Conservation (phyloP, 2,888 invertebrate species). For the Cheilosia vernalis region DNA sequence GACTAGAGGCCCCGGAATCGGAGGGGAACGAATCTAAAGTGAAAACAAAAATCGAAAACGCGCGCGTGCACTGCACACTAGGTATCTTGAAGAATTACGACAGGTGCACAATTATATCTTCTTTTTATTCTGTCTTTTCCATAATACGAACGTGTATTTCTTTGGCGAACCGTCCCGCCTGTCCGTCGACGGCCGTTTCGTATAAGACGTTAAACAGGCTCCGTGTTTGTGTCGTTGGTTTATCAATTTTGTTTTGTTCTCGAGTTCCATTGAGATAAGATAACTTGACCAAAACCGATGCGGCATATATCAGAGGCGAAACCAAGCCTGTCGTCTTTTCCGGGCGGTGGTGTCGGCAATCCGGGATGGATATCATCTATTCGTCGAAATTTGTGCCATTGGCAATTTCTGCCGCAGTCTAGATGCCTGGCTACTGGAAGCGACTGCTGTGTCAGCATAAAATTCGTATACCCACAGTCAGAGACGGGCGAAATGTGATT, state of each 20-base stretch:
- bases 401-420: constrained; percentile 18
- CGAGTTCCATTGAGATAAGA: constrained; percentile 59
- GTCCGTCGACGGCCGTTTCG: neutral
- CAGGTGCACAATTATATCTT: constrained; percentile 66
- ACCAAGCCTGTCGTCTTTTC: neutral
- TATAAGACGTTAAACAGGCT: constrained; percentile 32
- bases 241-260: constrained; percentile 61
- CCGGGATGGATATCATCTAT: constrained; percentile 2
- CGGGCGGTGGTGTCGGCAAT: neutral
- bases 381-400: constrained; percentile 23
- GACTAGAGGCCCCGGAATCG: neutral
- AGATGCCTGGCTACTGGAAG: constrained; percentile 30
- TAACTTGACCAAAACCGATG: constrained; percentile 36
- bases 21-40: constrained; percentile 20
- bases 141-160: constrained; percentile 14
- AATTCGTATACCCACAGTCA: constrained; percentile 17
- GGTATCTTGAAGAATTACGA: constrained; percentile 55
- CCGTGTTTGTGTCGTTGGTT: constrained; percentile 28
- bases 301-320: constrained; percentile 17
- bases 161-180: constrained; percentile 24
- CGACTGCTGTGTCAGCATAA: constrained; percentile 48
- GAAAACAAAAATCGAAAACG: constrained; percentile 54
- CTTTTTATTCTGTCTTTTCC: constrained; percentile 1
- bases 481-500: constrained; percentile 12
- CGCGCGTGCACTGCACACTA: constrained; percentile 26